A percentile compares a stretch with the other conserved stretches of the same genome.
phyloP scores from a whole-genome alignment of 2,797 vertebrate species.

The Varecia variegata region DNA sequence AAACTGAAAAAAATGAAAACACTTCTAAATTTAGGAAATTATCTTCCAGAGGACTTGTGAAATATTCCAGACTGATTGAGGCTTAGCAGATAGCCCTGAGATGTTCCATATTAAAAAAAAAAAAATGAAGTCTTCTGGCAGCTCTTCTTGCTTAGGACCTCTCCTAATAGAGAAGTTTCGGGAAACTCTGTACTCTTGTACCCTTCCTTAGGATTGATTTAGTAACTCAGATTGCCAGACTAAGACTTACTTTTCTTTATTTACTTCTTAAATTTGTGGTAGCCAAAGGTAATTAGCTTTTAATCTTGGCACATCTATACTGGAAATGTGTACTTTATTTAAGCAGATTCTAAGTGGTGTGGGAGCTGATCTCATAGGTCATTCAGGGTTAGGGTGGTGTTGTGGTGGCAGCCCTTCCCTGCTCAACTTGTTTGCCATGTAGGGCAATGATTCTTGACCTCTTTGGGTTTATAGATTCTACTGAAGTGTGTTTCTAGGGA shows the following conservation, averaged over 20 bases:
- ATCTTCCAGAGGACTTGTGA: not conserved
- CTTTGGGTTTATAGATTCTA: not conserved
- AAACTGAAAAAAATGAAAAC: not conserved
- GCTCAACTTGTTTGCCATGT: not conserved
- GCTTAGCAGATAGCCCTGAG: not conserved
- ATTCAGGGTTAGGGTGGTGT: not conserved
- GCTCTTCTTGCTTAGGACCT: not conserved
- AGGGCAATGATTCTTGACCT: not conserved
- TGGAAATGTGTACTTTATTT: not conserved
- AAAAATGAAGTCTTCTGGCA: not conserved
- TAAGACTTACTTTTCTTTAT: not conserved
- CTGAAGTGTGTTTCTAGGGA: not conserved
- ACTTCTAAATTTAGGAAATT: not conserved
- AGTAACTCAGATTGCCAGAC: not conserved
- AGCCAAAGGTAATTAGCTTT: not conserved
- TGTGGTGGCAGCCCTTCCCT: not conserved
- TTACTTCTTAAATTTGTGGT: not conserved
- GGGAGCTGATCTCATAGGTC: not conserved
- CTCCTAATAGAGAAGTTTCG: not conserved
- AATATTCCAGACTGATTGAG: not conserved
- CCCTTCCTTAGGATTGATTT: not conserved
- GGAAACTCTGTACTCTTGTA: not conserved
- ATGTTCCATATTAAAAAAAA: not conserved
- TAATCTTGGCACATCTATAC: not conserved
- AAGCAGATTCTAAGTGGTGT: not conserved